A percentile compares a stretch with the other conserved stretches of the same genome.
These are phyloP conservation scores for Alentia gelatinosa DNA, from an alignment of 2,888 invertebrate species.

Conservation along the genomic window DNA sequence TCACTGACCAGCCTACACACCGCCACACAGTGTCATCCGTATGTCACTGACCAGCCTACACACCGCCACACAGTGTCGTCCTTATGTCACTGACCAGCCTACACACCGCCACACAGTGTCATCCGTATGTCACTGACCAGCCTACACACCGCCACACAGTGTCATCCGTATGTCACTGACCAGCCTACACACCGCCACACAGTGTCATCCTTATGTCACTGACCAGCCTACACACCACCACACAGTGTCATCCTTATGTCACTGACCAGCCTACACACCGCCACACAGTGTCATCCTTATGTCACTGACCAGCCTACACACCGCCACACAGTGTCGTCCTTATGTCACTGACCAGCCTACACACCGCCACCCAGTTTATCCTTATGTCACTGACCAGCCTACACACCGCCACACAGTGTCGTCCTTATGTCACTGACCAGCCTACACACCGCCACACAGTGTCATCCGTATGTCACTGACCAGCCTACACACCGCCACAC, in stretches of 20 bases:
- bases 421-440: too few species aligned
- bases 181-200: neutral
- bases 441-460: too few species aligned
- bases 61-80: neutral
- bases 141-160: neutral
- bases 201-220: neutral
- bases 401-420: too few species aligned
- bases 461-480: too few species aligned
- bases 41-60: neutral
- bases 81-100: neutral
- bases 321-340: neutral
- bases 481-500: too few species aligned
- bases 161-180: neutral
- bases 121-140: neutral
- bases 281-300: neutral
- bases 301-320: neutral
- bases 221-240: neutral
- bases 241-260: too few species aligned
- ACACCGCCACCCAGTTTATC: too few species aligned
- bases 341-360: too few species aligned
- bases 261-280: neutral
- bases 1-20: neutral
- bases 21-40: neutral
- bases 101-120: neutral
- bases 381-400: too few species aligned